Percentiles rank a stretch among this genome's conserved stretches.
phyloP scores from a whole-genome alignment of 1,140 invertebrate genomes.

The Parapsyche elsis region DNA sequence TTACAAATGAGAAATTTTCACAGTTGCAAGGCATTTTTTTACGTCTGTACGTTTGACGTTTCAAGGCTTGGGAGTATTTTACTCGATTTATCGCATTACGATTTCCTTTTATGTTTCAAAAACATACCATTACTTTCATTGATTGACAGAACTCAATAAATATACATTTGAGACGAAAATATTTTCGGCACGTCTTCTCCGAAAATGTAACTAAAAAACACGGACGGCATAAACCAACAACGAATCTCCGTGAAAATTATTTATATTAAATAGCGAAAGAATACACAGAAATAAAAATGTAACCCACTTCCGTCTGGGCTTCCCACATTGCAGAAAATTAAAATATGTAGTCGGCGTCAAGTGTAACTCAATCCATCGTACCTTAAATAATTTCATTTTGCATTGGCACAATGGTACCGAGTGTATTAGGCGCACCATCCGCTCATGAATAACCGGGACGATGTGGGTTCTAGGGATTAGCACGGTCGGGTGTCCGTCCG shows the following conservation, averaged over 20 bases:
- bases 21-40: too few relatives aligned
- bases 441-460: conserved; percentile 20
- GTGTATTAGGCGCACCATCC: conserved; percentile 26
- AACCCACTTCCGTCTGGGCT: too few relatives aligned
- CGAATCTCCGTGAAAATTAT: too few relatives aligned
- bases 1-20: too few relatives aligned
- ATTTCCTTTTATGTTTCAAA: not conserved
- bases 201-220: too few relatives aligned
- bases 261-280: too few relatives aligned
- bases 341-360: not conserved
- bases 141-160: conserved; percentile 18
- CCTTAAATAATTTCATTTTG: not conserved
- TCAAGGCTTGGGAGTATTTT: too few relatives aligned
- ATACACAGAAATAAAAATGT: too few relatives aligned
- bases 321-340: too few relatives aligned
- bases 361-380: not conserved
- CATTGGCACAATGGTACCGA: not conserved
- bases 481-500: not conserved
- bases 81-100: conserved; percentile 10
- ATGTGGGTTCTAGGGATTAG: conserved; percentile 10
- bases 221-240: too few relatives aligned
- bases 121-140: not conserved
- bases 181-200: not conserved
- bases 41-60: too few relatives aligned
- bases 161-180: not conserved